phyloP scores from a whole-genome alignment of 2,113 vertebrate genomes.

The Cyrtonyx montezumae region DNA sequence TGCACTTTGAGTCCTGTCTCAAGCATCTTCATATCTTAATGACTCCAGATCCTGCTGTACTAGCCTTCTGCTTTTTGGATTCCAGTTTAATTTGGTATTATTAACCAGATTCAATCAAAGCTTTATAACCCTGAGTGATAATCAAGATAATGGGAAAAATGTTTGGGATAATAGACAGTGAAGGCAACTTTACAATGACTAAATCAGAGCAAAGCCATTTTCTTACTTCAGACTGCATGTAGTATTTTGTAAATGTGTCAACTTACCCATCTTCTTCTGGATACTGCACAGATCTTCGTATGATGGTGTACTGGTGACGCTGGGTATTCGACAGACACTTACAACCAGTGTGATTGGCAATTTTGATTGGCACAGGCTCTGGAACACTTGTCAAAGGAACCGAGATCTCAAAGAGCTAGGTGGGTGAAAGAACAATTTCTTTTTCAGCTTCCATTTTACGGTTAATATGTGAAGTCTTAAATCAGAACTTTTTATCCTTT shows the following conservation, averaged over 20 bases:
- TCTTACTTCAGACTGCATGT: neutral
- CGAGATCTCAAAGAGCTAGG: constrained; percentile 89
- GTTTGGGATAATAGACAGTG: neutral
- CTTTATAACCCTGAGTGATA: neutral
- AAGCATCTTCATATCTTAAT: neutral
- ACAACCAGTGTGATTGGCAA: constrained; percentile 95
- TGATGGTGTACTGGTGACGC: constrained; percentile 76
- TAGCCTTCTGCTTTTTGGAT: neutral
- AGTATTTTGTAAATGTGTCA: neutral
- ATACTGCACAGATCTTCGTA: constrained; percentile 79
- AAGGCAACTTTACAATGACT: neutral
- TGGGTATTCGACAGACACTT: constrained; percentile 83
- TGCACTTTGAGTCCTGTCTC: neutral
- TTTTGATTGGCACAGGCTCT: constrained; percentile 89
- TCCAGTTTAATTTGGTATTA: neutral
- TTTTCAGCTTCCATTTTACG: neutral
- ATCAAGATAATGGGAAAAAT: neutral
- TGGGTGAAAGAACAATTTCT: neutral
- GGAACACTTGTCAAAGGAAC: constrained; percentile 91
- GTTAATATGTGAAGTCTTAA: neutral
- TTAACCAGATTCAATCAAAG: neutral
- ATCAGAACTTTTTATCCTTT: neutral
- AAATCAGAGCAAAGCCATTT: neutral
- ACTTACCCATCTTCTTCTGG: constrained; percentile 79
- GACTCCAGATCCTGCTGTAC: neutral